Base-by-base conservation (phyloP, 2,888 invertebrate species). In the Phoenoteleia sp. region DNA sequence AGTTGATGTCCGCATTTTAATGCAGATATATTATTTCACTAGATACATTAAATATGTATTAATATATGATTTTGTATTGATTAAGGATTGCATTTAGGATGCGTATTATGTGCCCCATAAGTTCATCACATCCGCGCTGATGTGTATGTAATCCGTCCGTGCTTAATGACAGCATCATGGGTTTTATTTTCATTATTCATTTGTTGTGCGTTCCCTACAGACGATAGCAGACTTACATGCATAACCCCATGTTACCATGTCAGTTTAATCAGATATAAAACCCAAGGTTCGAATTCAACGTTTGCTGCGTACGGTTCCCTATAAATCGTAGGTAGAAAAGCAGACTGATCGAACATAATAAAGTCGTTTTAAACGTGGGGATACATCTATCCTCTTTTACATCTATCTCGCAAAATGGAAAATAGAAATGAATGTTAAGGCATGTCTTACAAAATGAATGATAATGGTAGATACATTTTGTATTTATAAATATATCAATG, bases 181-280 rank as follows among this genome's bases (percentile, higher is more conserved):
- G 92, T 93, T 93, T 92, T 93, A 92, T 93, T 93, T 93, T 93
- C 93, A 93, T 93, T 93, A 93, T 93, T 93, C 93, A 93, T 93
- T 93, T 93, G 92, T 92, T 91, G 91, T 89, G 82, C 79, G 88
- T 89, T 91, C 91, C 92, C 90, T 86, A 88, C 87, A 87, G 88
- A 89, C 87, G 80, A 77, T 76, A 82, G 86, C 64, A 45, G 84
- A 89, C 91, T 93, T 93, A 93, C 92, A 91, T 89, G 91, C 90
- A 89, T 92, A 92, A 93, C 93, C 92, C 92, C 91, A 88, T 92
- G 92, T 93, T 92, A 92, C 91, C 91, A 91, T 92, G 93, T 91
- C 90, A 89, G 90, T 92, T 93, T 92, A 93, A 93, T 93, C 92
- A 93, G 93, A 93, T 93, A 93, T 93, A 92, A 92, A 92, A 91